A percentile compares a stretch with the other conserved stretches of the same genome.
These are phyloP conservation scores for Anthoscopus minutus DNA, from an alignment of 2,113 vertebrate genomes.

Conservation along the genomic window DNA sequence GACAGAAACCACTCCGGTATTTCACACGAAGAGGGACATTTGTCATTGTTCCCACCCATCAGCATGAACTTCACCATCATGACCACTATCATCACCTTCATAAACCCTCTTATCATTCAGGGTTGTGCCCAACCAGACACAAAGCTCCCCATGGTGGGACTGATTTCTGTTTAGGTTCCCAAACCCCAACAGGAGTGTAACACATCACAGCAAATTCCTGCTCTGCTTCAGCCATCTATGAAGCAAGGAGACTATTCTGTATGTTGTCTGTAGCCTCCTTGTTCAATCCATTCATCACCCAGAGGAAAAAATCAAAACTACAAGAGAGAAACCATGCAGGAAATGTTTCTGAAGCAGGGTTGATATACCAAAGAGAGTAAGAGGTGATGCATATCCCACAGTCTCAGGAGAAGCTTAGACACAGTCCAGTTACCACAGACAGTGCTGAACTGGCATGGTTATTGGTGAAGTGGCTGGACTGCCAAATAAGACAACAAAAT, in stretches of 20 bases:
- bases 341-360: not conserved
- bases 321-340: not conserved
- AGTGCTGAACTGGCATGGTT: not conserved
- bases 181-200: not conserved
- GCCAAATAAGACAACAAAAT: not conserved
- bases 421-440: not conserved
- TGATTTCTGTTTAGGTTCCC: not conserved
- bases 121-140: not conserved
- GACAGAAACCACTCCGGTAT: not conserved
- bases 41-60: not conserved
- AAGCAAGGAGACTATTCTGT: not conserved
- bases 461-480: not conserved
- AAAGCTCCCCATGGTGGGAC: not conserved
- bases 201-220: not conserved
- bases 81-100: not conserved
- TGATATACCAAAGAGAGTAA: not conserved
- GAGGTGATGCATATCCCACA: not conserved
- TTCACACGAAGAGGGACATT: not conserved
- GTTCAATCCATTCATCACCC: not conserved
- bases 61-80: not conserved
- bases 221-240: not conserved
- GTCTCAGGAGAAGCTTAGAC: not conserved
- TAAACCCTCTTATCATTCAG: not conserved
- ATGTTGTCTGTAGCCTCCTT: not conserved
- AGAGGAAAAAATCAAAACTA: not conserved